Base-by-base conservation (phyloP, 2,888 invertebrate species). In the Micoletzkya japonica region DNA sequence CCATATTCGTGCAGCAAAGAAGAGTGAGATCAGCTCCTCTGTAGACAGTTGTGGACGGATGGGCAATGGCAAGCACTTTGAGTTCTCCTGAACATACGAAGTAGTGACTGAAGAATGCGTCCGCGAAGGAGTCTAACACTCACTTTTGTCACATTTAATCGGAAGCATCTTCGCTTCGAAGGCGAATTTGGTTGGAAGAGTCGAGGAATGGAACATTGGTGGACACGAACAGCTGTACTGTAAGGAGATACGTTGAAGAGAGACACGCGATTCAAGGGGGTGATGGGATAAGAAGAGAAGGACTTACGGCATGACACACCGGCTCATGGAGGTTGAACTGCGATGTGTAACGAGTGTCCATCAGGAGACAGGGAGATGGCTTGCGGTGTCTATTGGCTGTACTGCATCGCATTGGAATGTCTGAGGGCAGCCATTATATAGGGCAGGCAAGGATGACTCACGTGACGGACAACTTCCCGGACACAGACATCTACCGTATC, bases 1-100 rank as follows among this genome's bases (percentile, higher is more conserved):
- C 85, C 52, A 84, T 70, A 72, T 84, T 84, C 49, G 84, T 72
- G 67, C 84, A 84, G 60, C 84, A 84, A 70, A 76, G 79, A 26
- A 84, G 61, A 0, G 76, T 82, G n/a, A 81, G 77, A 26, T 81
- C 80, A 2, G 76, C 78, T 34, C 83, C 83, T 60, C 78, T 77
- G 69, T 75, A 82, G 26, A 82, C 82, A 10, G 80, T 76, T n/a
- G 74, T 64, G 3, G 80, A 76, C 20, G 82, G 82, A 52, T 75
- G 64, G 32, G 77, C 81, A 3, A 75, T 73, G 24, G 73, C 74
- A 28, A 77, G 67, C 14, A 81, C 81, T 72, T 77, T 66, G 24
- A 83, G 74, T 44, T 83, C 82, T 34, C 81, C 81, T 81, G 68
- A 54, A 76, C 71, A 32, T 58, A 69, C 20, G 44, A 67, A 14